phyloP scores from a whole-genome alignment of 2,888 invertebrate species.

The Tetranychus truncatus region DNA sequence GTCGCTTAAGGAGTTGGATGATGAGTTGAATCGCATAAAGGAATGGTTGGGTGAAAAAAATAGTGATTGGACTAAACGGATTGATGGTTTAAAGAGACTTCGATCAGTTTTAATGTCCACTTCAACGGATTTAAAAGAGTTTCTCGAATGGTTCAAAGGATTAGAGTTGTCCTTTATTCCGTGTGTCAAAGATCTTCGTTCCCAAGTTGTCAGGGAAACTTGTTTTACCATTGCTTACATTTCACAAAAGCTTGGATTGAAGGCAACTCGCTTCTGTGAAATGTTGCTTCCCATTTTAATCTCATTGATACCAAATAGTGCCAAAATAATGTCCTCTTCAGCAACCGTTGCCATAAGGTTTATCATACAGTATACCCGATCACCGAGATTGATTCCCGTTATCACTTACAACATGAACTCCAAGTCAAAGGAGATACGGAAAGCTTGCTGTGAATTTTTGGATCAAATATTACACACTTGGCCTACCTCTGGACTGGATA shows the following conservation, averaged over 20 bases:
- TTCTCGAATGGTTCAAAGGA: conserved; percentile 53
- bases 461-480: conserved; percentile 65
- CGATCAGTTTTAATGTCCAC: conserved; percentile 64
- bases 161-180: conserved; percentile 61
- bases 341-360: conserved; percentile 68
- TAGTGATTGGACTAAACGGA: conserved; percentile 81
- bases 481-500: conserved; percentile 64
- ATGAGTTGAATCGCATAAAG: conserved; percentile 53
- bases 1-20: conserved; percentile 61
- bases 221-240: conserved; percentile 71
- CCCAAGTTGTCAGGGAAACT: conserved; percentile 84
- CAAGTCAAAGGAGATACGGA: conserved; percentile 79
- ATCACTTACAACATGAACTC: conserved; percentile 49
- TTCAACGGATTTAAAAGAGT: conserved; percentile 52
- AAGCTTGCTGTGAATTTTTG: conserved; percentile 58
- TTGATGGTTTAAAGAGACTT: conserved; percentile 68
- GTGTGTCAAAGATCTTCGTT: conserved; percentile 68
- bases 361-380: conserved; percentile 59
- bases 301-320: conserved; percentile 28
- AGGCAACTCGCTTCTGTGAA: conserved; percentile 49
- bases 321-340: conserved; percentile 66
- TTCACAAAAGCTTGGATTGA: conserved; percentile 20
- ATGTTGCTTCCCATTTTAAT: conserved; percentile 62
- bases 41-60: conserved; percentile 56
- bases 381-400: conserved; percentile 57